Evolutionary conservation across 2,888 invertebrate species (phyloP).

Genomic region (Seira sanloemensis): DNA sequence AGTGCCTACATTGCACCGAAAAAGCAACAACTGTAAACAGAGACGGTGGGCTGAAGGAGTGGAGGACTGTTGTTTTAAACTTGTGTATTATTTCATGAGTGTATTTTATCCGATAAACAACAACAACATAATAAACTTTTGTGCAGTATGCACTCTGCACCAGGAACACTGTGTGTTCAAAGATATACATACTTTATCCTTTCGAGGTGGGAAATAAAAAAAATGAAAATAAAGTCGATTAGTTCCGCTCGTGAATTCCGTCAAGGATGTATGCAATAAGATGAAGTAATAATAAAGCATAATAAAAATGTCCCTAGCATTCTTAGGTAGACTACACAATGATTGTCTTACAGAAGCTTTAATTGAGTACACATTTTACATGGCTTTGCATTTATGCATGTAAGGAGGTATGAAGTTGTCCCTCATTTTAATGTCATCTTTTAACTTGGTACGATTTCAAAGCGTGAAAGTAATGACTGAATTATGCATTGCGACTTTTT

Average conservation of each 20-base stretch:
- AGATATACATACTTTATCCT: background rate
- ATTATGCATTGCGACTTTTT: background rate
- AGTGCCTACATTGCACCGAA: constrained; percentile 6
- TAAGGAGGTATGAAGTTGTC: constrained; percentile 17
- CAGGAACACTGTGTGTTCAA: constrained; percentile 40
- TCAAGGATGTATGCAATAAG: constrained; percentile 65
- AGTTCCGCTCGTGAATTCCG: constrained; percentile 73
- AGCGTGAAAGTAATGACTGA: no score
- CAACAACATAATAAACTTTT: no score
- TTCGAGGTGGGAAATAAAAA: constrained; percentile 69
- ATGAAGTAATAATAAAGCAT: constrained; percentile 65
- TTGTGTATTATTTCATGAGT: no score
- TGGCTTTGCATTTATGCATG: no score
- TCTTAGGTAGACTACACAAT: no score
- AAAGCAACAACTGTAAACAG: background rate
- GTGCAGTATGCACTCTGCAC: no score
- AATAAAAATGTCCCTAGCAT: constrained; percentile 64
- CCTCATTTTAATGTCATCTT: background rate
- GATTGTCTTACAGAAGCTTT: no score
- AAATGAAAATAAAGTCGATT: constrained; percentile 72
- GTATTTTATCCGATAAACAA: no score
- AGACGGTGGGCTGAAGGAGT: background rate
- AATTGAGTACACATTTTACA: no score
- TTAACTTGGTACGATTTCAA: background rate
- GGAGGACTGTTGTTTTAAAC: background rate